Evolutionary conservation across 2,888 invertebrate species (phyloP), one percentile per base, ranked within the genome.

Genomic region (Sesia apiformis): DNA sequence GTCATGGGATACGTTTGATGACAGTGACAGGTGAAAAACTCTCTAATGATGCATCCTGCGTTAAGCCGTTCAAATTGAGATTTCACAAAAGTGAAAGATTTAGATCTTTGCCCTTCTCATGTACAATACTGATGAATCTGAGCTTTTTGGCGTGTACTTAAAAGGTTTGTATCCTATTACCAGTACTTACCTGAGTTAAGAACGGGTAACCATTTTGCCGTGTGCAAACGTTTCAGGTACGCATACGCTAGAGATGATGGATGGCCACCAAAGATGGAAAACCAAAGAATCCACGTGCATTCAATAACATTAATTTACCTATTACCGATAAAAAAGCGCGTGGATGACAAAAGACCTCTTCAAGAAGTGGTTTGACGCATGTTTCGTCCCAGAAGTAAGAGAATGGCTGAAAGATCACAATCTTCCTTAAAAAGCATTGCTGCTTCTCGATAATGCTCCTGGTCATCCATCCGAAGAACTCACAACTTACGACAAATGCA

Each of bases 401-500:
- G 4, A 6, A 4, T 6, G 6, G 4, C 41, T 41, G 4, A 5
- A 5, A 41, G 4, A 4, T 4, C 4, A 5, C 4, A 41, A 41
- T 6, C 6, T 41, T 5, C 41, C 41, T 41, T n/a, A 4, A 8
- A 5, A n/a, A n/a, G 49, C 49, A 8, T 49, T 49, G 49, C n/a
- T 49, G 8, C 49, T 49, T 5, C 49, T 49, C 6, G 49, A 49
- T 49, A 49, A 49, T 49, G 5, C 6, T 6, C 49, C 49, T 4
- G 49, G n/a, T 4, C 49, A 65, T 60, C 61, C 60, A 56, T 51
- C 52, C 55, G 62, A 63, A 52, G 63, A 63, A 54, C 57, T 61
- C 49, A 52, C 54, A 43, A 55, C 60, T 49, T 57, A 59, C 54
- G 61, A 64, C 52, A 63, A 58, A 54, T 39, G 63, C 53, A 57